Evolutionary conservation across 2,888 invertebrate species (phyloP), one percentile per base, ranked within the genome.

Genomic region (Ypsolopha sequella): DNA sequence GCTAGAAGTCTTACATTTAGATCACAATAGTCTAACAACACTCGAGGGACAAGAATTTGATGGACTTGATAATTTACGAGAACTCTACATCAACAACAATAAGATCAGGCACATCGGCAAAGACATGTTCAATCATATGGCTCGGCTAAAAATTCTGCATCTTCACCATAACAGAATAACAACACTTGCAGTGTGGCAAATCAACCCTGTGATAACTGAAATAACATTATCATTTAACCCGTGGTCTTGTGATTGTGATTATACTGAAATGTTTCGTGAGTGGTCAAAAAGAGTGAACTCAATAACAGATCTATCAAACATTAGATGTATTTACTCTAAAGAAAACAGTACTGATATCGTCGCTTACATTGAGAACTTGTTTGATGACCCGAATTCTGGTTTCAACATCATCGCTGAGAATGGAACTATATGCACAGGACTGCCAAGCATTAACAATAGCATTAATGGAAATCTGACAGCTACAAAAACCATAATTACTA

Each of bases 191-290:
- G 90, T 94, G 55, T 94, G 94, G 93, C 88, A 91, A 71, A 81
- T 93, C 60, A 91, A 91, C 58, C 77, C 89, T 0, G 80, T 89
- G 36, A 76, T 91, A 55, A 89, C 90, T 53, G 90, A 91, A 73
- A 85, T 92, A 61, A 90, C 89, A 49, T 82, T 95, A 55, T 88
- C 91, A 10, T 89, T 88, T 56, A 95, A 95, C 70, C 93, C 93
- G 51, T 95, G 94, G 94, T 91, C 92, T 51, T 95, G 95, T 76
- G 92, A 94, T 64, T 95, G 95, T 74, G 92, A 92, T 64, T 94
- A 91, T 67, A 90, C 91, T 36, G 91, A 92, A 68, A 89, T 89
- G 73, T 90, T 93, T 64, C 90, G 92, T 59, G 92, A 93, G 71
- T 95, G 93, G 93, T 89, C 92, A 56, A 89, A 90, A 58, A 86